Evolutionary conservation across 2,113 vertebrate genomes (phyloP).

Genomic region (Mesitornis unicolor): DNA sequence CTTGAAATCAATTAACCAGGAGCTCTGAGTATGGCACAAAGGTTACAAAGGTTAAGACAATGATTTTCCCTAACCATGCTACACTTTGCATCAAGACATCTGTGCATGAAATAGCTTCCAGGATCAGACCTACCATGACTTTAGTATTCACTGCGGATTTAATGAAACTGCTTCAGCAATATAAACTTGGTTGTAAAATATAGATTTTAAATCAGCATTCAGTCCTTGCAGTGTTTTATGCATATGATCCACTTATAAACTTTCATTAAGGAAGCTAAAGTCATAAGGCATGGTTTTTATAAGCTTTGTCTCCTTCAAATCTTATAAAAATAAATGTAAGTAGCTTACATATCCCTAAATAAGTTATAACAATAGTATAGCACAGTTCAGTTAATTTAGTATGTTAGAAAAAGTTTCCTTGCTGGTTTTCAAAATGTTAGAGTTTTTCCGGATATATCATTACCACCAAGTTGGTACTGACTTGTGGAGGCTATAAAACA

Average conservation of each 20-base stretch:
- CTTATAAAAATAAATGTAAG: constrained; percentile 67
- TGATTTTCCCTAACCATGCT: neutral
- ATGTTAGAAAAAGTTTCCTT: constrained; percentile 21
- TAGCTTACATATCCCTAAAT: constrained; percentile 64
- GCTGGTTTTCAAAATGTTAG: constrained; percentile 63
- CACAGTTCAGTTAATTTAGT: constrained; percentile 60
- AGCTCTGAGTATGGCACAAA: neutral
- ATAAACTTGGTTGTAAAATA: constrained; percentile 62
- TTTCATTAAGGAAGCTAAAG: constrained; percentile 60
- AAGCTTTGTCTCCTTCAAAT: constrained; percentile 65
- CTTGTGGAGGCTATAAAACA: constrained; percentile 78
- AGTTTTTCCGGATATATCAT: constrained; percentile 74
- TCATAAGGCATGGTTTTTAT: constrained; percentile 42
- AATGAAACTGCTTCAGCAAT: constrained; percentile 59
- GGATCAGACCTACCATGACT: neutral
- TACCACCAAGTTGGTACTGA: constrained; percentile 76
- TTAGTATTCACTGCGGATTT: constrained; percentile 36
- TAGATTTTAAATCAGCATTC: constrained; percentile 63
- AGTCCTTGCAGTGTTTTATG: constrained; percentile 48
- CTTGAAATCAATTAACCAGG: neutral
- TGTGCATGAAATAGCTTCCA: constrained; percentile 4
- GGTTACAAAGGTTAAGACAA: neutral
- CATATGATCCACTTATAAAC: constrained; percentile 34
- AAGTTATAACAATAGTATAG: constrained; percentile 51
- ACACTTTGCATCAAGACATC: neutral